Evolutionary conservation across 2,888 invertebrate species (phyloP).

Genomic region (Netelia melanura): DNA sequence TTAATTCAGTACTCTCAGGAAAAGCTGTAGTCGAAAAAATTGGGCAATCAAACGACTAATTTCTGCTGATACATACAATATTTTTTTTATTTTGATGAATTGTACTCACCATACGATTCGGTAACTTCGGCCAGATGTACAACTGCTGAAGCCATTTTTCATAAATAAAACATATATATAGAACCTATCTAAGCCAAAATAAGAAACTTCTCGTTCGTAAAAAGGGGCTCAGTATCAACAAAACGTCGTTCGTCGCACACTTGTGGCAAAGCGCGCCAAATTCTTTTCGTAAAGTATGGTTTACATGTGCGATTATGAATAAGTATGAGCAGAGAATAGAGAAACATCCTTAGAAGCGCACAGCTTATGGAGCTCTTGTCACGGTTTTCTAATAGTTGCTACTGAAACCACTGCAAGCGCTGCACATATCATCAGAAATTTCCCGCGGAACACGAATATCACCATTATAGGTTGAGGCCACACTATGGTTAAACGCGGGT

Average conservation of each 20-base stretch:
- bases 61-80: neutral
- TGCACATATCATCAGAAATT: too few relatives aligned
- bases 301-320: neutral
- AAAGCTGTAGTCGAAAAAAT: neutral
- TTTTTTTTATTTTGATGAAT: constrained; percentile 5
- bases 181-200: constrained; percentile 2
- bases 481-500: too few relatives aligned
- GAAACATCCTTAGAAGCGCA: too few relatives aligned
- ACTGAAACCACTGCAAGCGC: too few relatives aligned
- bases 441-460: too few relatives aligned
- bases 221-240: neutral
- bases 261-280: constrained; percentile 53
- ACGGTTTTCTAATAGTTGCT: too few relatives aligned
- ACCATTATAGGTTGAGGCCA: too few relatives aligned
- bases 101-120: constrained; percentile 17
- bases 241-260: neutral
- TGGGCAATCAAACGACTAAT: neutral
- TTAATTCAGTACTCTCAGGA: neutral
- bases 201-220: neutral
- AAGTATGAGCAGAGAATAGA: too few relatives aligned
- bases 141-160: constrained; percentile 26
- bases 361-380: too few relatives aligned
- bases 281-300: neutral
- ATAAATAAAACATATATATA: neutral
- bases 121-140: constrained; percentile 2